Evolutionary conservation across 2,113 vertebrate species (phyloP), one percentile per base, ranked within the genome.

Genomic region (Cebidichthys violaceus): DNA sequence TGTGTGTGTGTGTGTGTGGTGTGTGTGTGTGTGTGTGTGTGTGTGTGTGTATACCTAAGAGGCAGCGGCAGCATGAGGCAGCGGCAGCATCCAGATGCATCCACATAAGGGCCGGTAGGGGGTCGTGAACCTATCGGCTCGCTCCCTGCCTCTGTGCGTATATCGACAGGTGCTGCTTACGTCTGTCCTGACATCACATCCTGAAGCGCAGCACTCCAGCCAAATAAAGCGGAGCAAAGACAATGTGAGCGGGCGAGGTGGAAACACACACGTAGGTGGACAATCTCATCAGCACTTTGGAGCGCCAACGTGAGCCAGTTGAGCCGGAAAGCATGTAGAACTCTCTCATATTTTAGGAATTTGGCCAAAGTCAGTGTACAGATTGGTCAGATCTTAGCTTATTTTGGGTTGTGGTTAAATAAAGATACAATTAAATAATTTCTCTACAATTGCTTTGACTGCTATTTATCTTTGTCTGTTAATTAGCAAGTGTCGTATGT

Each of bases 151-250:
- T 85, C 5, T 29, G 79, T 90, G 87, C 91, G 89, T 89, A 90
- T 70, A 86, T 78, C 54, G 24, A 69, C 90, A 93, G 93, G 91
- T 93, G 91, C 76, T 82, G 73, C 81, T 62, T 68, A n/a, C 57
- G 50, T 90, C 70, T 9, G 62, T 60, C 27, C 60, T 90, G 88
- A 92, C 89, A 83, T 92, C 90, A 85, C 35, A 13, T 89, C 90
- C 91, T 39, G 50, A 17, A 81, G 82, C 4, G 7, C 41, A 29
- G 55, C 77, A 24, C 45, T 13, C 6, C 37, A 14, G 90, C 86
- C 93, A 92, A 91, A 83, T 61, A 86, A 81, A 91, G 83, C 87
- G 86, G n/a, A 83, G 77, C 83, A 70, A 18, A 81, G 81, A 89
- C 89, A 90, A 93, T 90, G 80, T 39, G 78, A 54, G 84, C 75